A percentile compares a stretch with the other conserved stretches of the same genome.
Evolutionary conservation across 2,113 vertebrate species (phyloP).

Genomic region (Canis aureus): DNA sequence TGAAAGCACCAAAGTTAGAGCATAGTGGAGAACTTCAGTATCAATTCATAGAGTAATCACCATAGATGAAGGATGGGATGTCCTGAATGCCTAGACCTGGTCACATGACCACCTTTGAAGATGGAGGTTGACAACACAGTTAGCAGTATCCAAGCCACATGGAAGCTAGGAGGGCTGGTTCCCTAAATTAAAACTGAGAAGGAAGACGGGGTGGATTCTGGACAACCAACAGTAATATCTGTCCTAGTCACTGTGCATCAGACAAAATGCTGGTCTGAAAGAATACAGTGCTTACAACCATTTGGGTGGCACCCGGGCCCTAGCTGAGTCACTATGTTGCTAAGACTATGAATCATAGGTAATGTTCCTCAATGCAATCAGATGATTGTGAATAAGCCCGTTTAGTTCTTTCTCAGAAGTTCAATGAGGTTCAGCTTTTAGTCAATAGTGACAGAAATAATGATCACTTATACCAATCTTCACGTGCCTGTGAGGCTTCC

Average conservation of each 20-base stretch:
- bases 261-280: background rate
- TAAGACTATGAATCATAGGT: background rate
- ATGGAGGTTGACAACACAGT: background rate
- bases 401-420: background rate
- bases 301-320: background rate
- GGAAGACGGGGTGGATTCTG: background rate
- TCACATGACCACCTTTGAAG: background rate
- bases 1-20: background rate
- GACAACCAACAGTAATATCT: background rate
- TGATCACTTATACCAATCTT: background rate
- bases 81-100: background rate
- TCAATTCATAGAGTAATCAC: background rate
- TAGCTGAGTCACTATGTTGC: background rate
- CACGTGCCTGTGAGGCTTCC: background rate
- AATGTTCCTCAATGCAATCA: background rate
- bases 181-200: background rate
- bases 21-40: background rate
- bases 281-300: accelerated
- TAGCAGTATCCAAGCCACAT: background rate
- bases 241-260: background rate
- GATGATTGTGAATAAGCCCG: background rate
- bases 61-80: too few species aligned
- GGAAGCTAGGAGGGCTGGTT: background rate
- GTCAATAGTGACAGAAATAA: background rate
- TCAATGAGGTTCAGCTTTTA: background rate